phyloP scores from a whole-genome alignment of 2,888 invertebrate genomes.

The Agrotis segetum region DNA sequence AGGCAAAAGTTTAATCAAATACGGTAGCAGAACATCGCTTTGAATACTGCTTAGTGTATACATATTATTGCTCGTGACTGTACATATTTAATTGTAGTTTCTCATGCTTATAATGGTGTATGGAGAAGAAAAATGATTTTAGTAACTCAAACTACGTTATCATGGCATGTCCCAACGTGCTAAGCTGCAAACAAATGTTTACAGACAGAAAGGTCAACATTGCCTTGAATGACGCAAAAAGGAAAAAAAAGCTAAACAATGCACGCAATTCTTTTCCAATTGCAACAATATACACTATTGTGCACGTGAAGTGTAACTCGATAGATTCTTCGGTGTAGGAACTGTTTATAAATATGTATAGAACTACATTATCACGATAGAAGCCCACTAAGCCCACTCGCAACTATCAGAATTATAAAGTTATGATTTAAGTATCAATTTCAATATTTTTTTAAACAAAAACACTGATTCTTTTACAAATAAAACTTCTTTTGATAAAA shows the following conservation, averaged over 20 bases:
- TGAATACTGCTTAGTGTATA: too few species aligned
- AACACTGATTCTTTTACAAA: too few species aligned
- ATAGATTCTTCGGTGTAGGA: constrained; percentile 3
- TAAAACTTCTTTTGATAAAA: too few species aligned
- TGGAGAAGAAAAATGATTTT: constrained; percentile 3
- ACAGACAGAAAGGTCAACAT: constrained; percentile 30
- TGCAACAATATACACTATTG: constrained; percentile 33
- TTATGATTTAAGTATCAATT: neutral
- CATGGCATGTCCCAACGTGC: neutral
- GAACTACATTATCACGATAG: constrained; percentile 3
- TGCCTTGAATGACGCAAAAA: constrained; percentile 43
- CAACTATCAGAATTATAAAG: too few species aligned
- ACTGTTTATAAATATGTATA: constrained; percentile 12
- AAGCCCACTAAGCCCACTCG: neutral
- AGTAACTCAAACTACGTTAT: constrained; percentile 9
- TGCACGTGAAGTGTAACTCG: constrained; percentile 37
- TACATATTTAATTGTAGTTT: neutral
- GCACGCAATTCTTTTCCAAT: constrained; percentile 27
- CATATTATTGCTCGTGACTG: too few species aligned
- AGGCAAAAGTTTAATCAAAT: too few species aligned
- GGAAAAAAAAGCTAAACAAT: constrained; percentile 44
- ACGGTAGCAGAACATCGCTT: too few species aligned
- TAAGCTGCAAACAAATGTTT: constrained; percentile 46
- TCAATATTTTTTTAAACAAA: too few species aligned
- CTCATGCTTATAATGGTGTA: neutral